Evolutionary conservation across 2,113 vertebrate species (phyloP).

Genomic region (Rhipidura dahli): DNA sequence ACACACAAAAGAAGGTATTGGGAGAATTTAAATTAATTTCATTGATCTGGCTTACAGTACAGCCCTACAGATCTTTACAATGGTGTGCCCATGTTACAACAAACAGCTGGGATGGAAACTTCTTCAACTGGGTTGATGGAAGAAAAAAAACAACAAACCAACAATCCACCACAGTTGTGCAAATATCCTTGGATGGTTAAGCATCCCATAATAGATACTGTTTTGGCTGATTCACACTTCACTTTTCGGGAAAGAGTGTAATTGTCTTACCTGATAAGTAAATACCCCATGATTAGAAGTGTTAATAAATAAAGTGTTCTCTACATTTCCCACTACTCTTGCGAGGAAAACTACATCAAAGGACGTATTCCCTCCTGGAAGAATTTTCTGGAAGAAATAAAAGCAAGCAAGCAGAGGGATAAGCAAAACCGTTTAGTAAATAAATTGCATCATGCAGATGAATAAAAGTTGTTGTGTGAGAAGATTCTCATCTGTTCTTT

Average conservation of each 20-base stretch:
- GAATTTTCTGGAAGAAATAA: conserved; percentile 87
- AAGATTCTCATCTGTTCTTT: background rate
- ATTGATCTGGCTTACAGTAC: background rate
- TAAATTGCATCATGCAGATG: background rate
- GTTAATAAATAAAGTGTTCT: conserved; percentile 99
- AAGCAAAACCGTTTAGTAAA: background rate
- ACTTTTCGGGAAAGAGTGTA: background rate
- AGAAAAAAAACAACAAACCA: background rate
- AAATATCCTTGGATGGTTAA: background rate
- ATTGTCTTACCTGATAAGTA: conserved; percentile 93
- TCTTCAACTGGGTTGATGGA: background rate
- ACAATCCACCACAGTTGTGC: no score
- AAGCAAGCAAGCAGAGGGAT: background rate
- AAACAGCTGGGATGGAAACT: background rate
- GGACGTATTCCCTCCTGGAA: conserved; percentile 97
- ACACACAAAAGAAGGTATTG: background rate
- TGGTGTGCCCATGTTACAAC: background rate
- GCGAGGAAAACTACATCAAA: conserved; percentile 99
- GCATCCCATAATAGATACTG: background rate
- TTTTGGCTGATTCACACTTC: background rate
- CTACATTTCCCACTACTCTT: conserved; percentile 97
- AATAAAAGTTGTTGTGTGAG: background rate
- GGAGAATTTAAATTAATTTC: background rate
- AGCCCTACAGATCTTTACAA: background rate
- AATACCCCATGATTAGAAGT: conserved; percentile 98